Conservation (phyloP, 2,113 vertebrate genomes). For the Cygnus atratus region DNA sequence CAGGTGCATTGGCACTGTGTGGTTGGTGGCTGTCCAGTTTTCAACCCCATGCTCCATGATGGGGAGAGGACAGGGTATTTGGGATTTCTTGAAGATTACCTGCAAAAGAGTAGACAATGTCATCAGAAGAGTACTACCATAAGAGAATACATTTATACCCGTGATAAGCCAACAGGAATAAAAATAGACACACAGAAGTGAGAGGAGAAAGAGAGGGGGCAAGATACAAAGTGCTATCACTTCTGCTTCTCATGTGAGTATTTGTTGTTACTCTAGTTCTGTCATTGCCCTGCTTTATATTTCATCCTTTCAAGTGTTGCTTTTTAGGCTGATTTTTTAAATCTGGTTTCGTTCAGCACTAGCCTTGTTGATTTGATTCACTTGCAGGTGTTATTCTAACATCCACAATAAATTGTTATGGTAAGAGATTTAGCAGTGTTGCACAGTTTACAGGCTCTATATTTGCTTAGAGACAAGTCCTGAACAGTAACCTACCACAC, state of each 20-base stretch:
- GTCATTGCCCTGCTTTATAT: background rate
- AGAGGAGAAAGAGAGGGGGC: background rate
- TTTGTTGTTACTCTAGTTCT: background rate
- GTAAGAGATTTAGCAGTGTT: background rate
- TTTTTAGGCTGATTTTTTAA: background rate
- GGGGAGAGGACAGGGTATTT: slow-evolving; percentile 91
- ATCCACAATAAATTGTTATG: background rate
- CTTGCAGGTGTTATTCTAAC: background rate
- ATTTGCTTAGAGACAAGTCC: background rate
- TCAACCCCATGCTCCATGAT: slow-evolving; percentile 69
- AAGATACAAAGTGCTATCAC: background rate
- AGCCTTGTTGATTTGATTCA: background rate
- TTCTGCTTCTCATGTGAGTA: background rate
- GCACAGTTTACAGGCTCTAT: background rate
- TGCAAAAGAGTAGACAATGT: slow-evolving; percentile 48
- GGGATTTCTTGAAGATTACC: slow-evolving; percentile 97
- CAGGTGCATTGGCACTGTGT: slow-evolving; percentile 71
- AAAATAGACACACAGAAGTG: background rate
- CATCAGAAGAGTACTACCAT: background rate
- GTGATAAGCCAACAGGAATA: background rate
- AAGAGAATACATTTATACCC: background rate
- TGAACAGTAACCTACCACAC: slow-evolving; percentile 84
- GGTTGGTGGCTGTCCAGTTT: slow-evolving; percentile 83
- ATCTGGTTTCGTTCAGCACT: background rate
- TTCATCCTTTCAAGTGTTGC: background rate